Base-by-base conservation (phyloP, 2,888 invertebrate genomes). In the Calameuta pallipes region DNA sequence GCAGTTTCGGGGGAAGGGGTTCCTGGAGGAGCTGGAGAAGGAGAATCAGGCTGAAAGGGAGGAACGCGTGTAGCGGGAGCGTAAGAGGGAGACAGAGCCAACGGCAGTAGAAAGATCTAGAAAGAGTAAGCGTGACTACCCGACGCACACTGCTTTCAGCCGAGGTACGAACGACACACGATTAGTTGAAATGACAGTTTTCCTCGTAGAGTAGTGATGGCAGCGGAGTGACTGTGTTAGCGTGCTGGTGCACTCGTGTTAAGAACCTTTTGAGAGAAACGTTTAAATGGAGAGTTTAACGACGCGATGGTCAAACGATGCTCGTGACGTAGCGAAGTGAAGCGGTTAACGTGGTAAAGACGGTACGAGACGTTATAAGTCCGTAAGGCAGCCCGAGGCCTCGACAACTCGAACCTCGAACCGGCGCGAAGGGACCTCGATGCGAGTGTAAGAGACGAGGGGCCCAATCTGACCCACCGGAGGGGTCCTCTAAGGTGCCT, bases 401-500 rank as follows among this genome's bases (percentile, higher is more conserved):
- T 71, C 71, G 71, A 71, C 71, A 71, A 71, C 71, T 75, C 78
- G 73, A 69, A 56, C 11, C 77, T 69, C 71, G 76, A 41, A 68
- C 77, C 77, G 74, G 74, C 56, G 69, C 36, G 68, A 56, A 77
- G 37, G 41, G n/a, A 56, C 77, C 73, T 74, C 75, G 80, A 80
- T 34, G 82, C 80, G 85, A 80, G 79, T 78, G 84, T 79, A 78
- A 75, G 78, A 82, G 78, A 82, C 78, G 85, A 78, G 81, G 78
- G 83, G 82, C 86, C 86, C 85, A 83, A 84, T 85, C 85, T 85
- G 82, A 82, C 84, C 83, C 82, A 84, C 41, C 76, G 73, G 71
- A 78, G 71, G 78, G 78, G 73, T 75, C 75, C 75, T 33, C n/a
- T 35, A 74, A 31, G 56, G 71, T 37, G 35, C n/a, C 15, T 36